Base-by-base conservation (phyloP, 2,113 vertebrate genomes). In the Caranx melampygus region DNA sequence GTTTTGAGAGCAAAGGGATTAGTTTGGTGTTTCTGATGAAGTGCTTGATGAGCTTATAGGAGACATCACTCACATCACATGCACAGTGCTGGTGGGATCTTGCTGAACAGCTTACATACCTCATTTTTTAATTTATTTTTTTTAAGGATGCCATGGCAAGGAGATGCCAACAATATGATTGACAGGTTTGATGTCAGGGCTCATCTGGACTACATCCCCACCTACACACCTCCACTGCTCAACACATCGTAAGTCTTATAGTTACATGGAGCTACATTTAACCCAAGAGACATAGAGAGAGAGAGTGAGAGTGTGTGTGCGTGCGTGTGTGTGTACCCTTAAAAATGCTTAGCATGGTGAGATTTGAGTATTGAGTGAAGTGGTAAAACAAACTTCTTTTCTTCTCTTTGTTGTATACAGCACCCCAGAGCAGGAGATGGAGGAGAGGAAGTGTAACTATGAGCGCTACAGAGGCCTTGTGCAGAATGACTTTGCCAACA, bases 91-190 rank as follows among this genome's bases (percentile, higher is more conserved):
- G 26, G 7, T 66, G 44, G 42, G 26, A 31, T n/a, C 5, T 42
- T 47, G 4, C 18, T 51, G 26, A 52, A 75, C 0, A 51, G 0
- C 40, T 34, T 40, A 1, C 26, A 26, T 11, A 5, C 4, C 20
- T 6, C 1, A 0, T 73, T 42, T 59, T 57, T 63, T 2, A 67
- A 49, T 59, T 87, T 15, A 65, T 62, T 45, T 74, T 34, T 82
- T 7, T 52, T 31, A 49, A 99, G 98, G 98, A 99, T 99, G 98
- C 98, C 98, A 1, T 99, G 98, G 98, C 98, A 97, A 80, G 98
- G 98, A 2, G 98, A 99, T 57, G 95, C 96, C 49, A 99, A 96
- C 94, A 98, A 98, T 92, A 98, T 97, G 97, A 99, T 99, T 5
- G 98, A 99, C 91, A 95, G 98, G 14, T 99, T 99, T 37, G 98